phyloP scores from a whole-genome alignment of 1,140 invertebrate species.

The Cotesia chilonis region DNA sequence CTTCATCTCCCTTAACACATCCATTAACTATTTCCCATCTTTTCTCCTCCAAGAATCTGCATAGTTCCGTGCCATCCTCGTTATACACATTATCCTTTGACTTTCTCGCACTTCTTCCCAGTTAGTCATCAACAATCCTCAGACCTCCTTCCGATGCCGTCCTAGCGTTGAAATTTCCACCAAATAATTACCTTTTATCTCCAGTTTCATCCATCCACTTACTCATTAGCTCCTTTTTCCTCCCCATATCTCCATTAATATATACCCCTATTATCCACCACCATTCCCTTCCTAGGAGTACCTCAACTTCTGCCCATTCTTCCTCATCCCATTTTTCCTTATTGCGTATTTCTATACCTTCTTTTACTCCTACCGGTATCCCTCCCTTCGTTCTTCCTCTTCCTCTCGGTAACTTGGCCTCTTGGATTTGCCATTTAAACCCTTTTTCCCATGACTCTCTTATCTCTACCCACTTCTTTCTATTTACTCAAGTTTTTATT shows the following conservation, averaged over 20 bases:
- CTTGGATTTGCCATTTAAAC: too few relatives aligned
- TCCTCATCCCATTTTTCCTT: too few relatives aligned
- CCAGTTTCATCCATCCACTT: not conserved
- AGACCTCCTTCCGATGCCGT: not conserved
- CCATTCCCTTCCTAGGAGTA: not conserved
- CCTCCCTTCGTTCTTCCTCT: too few relatives aligned
- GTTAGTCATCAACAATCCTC: not conserved
- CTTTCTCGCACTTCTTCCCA: not conserved
- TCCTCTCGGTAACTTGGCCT: too few relatives aligned
- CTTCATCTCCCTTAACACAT: not conserved
- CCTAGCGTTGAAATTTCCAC: not conserved
- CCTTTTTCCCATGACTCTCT: too few relatives aligned
- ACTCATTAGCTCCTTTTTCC: not conserved
- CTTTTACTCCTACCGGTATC: too few relatives aligned
- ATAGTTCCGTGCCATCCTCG: not conserved
- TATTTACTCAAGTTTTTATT: not conserved
- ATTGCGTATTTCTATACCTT: too few relatives aligned
- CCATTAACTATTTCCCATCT: not conserved
- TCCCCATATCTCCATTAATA: not conserved
- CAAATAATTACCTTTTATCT: not conserved
- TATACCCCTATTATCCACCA: constrained; percentile 3
- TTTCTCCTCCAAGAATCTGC: not conserved
- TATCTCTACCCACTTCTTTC: not conserved
- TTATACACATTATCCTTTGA: not conserved
- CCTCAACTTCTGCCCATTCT: not conserved